These are phyloP conservation scores for Brachyrhaphis roseni DNA, from an alignment of 2,797 vertebrate species.

Conservation along the genomic window DNA sequence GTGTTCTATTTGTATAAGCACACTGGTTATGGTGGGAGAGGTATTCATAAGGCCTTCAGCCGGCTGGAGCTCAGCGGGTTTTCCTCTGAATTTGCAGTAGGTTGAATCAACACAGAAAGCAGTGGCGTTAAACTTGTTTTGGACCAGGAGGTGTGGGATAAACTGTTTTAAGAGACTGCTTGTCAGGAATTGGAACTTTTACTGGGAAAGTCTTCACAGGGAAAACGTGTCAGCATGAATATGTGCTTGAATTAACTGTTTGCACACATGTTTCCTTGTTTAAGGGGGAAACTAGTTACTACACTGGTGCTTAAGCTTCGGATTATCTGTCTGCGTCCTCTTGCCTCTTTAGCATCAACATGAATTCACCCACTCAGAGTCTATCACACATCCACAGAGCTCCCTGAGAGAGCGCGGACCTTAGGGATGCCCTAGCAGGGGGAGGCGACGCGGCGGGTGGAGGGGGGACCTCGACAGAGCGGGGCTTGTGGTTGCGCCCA, in stretches of 20 bases:
- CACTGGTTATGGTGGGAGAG: constrained; percentile 42
- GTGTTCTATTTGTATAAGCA: constrained; percentile 60
- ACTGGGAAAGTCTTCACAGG: constrained; percentile 49
- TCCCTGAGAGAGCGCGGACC: constrained; percentile 76
- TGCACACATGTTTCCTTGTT: constrained; percentile 78
- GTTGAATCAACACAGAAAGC: constrained; percentile 33
- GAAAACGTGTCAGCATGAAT: constrained; percentile 41
- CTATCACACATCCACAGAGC: constrained; percentile 80
- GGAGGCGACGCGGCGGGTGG: constrained; percentile 12
- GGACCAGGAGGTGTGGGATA: constrained; percentile 33
- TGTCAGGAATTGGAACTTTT: constrained; percentile 51
- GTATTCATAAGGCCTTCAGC: constrained; percentile 50
- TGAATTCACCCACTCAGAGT: constrained; percentile 79
- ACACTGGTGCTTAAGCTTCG: constrained; percentile 72
- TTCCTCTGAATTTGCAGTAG: constrained; percentile 23
- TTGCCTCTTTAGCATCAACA: constrained; percentile 75
- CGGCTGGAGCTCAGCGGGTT: constrained; percentile 6
- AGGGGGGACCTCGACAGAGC: constrained; percentile 49
- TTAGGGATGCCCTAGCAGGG: constrained; percentile 68
- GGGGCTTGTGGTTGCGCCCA: constrained; percentile 65
- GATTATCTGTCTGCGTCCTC: constrained; percentile 80
- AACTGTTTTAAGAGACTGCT: constrained; percentile 28
- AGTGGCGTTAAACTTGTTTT: not conserved
- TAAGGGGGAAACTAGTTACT: constrained; percentile 72
- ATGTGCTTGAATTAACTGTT: constrained; percentile 75